These are phyloP conservation scores for Sebastes variabilis DNA, from an alignment of 2,797 vertebrate genomes.

Conservation along the genomic window DNA sequence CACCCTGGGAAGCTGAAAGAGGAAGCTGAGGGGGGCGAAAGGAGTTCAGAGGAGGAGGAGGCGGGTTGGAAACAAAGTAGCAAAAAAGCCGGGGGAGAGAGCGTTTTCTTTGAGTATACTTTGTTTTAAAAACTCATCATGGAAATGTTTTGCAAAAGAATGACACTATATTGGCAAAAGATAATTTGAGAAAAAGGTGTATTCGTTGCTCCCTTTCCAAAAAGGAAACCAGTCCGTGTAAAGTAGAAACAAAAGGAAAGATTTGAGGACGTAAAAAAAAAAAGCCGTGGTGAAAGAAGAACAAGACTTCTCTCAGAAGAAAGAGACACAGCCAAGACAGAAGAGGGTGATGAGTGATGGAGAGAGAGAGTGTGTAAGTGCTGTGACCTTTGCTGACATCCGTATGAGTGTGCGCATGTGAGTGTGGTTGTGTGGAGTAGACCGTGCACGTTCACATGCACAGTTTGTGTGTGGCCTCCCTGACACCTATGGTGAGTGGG, in stretches of 20 bases:
- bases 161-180: neutral
- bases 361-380: constrained; percentile 40
- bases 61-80: constrained; percentile 38
- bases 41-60: constrained; percentile 20
- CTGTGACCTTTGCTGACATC: constrained; percentile 47
- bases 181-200: constrained; percentile 9
- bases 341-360: constrained; percentile 48
- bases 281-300: constrained; percentile 19
- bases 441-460: constrained; percentile 21
- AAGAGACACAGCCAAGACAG: constrained; percentile 36
- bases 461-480: constrained; percentile 72
- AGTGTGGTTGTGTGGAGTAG: constrained; percentile 13
- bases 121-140: constrained; percentile 1
- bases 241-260: constrained; percentile 12
- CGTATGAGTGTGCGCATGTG: constrained; percentile 26
- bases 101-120: constrained; percentile 28
- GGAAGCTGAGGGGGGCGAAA: constrained; percentile 45
- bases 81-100: constrained; percentile 39
- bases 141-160: neutral
- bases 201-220: neutral
- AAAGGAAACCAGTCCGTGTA: neutral
- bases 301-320: constrained; percentile 14
- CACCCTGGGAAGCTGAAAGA: constrained; percentile 76
- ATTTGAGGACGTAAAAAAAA: neutral
- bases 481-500: constrained; percentile 68